Conservation (phyloP, 92 coral and sea anemone species). For the Zoanthus gigantus region DNA sequence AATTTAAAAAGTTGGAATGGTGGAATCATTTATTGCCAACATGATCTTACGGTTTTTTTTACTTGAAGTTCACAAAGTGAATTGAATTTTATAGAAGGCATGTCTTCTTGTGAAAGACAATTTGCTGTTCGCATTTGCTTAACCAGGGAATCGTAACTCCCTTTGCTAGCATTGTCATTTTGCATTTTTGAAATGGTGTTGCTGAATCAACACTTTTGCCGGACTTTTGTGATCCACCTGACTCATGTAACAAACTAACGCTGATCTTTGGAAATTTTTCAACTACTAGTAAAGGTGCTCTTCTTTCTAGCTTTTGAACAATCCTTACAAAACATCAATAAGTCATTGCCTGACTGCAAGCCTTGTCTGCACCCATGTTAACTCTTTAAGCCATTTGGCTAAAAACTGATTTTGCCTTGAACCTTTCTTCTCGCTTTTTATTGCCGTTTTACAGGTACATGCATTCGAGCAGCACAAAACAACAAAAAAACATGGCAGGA, state of each 20-base stretch:
- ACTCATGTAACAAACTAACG: not conserved
- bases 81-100: slow-evolving; percentile 10
- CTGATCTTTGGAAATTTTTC: not conserved
- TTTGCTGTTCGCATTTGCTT: slow-evolving; percentile 38
- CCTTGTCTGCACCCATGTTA: slow-evolving; percentile 30
- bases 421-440: slow-evolving; percentile 35
- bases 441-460: not conserved
- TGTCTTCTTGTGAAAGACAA: slow-evolving; percentile 35
- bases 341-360: slow-evolving; percentile 32
- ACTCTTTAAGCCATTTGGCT: slow-evolving; percentile 55
- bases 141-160: slow-evolving; percentile 1
- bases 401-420: slow-evolving; percentile 40
- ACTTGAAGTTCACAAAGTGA: slow-evolving; percentile 24
- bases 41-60: slow-evolving; percentile 28
- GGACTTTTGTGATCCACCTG: slow-evolving; percentile 47
- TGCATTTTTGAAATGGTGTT: slow-evolving; percentile 12
- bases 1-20: not conserved
- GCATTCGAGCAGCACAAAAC: not conserved
- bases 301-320: slow-evolving; percentile 53
- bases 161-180: slow-evolving; percentile 18
- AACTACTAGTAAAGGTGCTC: slow-evolving; percentile 21
- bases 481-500: slow-evolving; percentile 41
- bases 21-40: slow-evolving; percentile 25
- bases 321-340: slow-evolving; percentile 50
- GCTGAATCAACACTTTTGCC: not conserved